Percentiles rank a stretch among this genome's conserved stretches.
These are phyloP conservation scores for Grallaria varia DNA, from an alignment of 2,113 vertebrate species.

Conservation along the genomic window DNA sequence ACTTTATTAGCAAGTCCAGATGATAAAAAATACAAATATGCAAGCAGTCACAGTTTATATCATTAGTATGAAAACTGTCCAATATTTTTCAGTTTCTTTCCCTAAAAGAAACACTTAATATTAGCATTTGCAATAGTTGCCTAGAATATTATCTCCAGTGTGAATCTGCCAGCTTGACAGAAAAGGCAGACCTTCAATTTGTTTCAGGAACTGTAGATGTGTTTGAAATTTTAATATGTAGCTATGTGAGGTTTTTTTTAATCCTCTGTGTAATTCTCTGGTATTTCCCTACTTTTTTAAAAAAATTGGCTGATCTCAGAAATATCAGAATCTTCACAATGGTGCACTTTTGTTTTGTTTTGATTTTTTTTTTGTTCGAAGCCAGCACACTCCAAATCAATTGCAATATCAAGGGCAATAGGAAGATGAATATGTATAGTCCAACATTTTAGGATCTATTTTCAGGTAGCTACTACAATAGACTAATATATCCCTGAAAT, in stretches of 20 bases:
- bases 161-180: background rate
- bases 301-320: background rate
- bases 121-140: background rate
- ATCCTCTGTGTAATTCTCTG: background rate
- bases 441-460: background rate
- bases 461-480: background rate
- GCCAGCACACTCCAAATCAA: background rate
- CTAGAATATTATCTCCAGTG: background rate
- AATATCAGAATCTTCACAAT: background rate
- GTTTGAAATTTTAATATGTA: background rate
- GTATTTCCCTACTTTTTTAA: background rate
- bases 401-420: background rate
- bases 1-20: background rate
- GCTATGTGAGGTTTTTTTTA: background rate
- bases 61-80: background rate
- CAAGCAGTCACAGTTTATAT: background rate
- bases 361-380: background rate
- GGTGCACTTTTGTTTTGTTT: rapidly evolving
- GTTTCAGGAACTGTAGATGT: background rate
- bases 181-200: background rate
- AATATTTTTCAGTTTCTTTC: background rate
- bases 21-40: background rate
- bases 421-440: background rate
- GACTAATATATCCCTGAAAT: background rate
- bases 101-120: background rate